Conservation (phyloP, 92 coral and sea anemone genomes). For the Bergia puertoricense region DNA sequence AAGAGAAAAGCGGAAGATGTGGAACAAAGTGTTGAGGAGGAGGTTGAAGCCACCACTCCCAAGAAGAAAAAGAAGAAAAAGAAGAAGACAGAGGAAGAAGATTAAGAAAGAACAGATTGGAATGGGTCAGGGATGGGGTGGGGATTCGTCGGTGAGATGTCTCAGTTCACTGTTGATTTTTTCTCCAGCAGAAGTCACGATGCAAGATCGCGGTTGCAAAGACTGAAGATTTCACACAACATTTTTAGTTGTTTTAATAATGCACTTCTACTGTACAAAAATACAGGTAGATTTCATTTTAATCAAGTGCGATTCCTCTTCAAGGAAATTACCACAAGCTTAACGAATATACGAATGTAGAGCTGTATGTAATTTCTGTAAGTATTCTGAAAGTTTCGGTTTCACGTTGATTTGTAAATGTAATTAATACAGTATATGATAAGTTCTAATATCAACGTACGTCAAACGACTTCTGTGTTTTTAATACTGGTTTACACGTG, state of each 20-base stretch:
- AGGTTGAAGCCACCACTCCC: constrained; percentile 52
- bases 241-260: background rate
- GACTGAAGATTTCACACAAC: background rate
- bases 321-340: background rate
- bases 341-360: background rate
- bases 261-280: background rate
- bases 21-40: constrained; percentile 44
- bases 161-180: background rate
- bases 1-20: constrained; percentile 63
- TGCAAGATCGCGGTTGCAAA: background rate
- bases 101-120: constrained; percentile 36
- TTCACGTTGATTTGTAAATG: background rate
- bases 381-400: background rate
- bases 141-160: background rate
- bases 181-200: background rate
- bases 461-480: no score
- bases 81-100: constrained; percentile 59
- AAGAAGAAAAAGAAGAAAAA: constrained; percentile 86
- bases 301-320: background rate
- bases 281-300: no score
- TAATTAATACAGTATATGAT: no score
- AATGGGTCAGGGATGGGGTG: background rate
- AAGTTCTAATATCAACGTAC: background rate
- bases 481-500: no score
- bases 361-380: background rate